Base-by-base conservation (phyloP, 2,797 vertebrate genomes). In the Streptopelia turtur region DNA sequence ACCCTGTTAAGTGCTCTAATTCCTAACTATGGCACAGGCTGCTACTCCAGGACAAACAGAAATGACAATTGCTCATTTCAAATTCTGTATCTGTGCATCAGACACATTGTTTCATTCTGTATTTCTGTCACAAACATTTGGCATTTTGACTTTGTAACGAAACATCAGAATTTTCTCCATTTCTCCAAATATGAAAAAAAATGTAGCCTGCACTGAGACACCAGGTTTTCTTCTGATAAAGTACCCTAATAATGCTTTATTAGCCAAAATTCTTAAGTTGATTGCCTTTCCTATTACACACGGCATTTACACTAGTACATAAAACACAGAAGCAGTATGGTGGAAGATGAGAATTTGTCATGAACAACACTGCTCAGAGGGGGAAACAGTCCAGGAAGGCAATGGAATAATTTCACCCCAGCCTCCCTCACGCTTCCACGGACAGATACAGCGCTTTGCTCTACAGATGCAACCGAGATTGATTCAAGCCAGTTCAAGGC, bases 231-330 rank as follows among this genome's bases (percentile, higher is more conserved):
- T 49, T 83, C 15, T 33, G 52, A 68, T 17, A 31, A 80, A 94
- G 16, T 25, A 60, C 27, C 22, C 50, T 56, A 77, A 33, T 41
- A 84, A 82, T 39, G 55, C 24, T 45, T 45, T 45, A 45, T 45
- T 45, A 45, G 43, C 43, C 43, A 45, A 45, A 45, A 9, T 45
- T 45, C 43, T 45, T 45, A 45, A 59, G 60, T 0, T 87, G 33
- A 71, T 1, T 10, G 37, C 43, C 22, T 52, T 84, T 50, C 27
- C 28, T 59, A 12, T 16, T 33, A 77, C 0, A 0, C 7, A 6
- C 9, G 17, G 45, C 39, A 43, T 47, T 74, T n/a, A 59, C 17
- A 61, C 16, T 76, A 18, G 7, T 14, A 33, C 28, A 39, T 91
- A 20, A 8, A 47, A 41, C 2, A 24, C 3, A 79, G 24, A 23